Conservation (phyloP, 2,113 vertebrate genomes). For the Dicaeum eximium region DNA sequence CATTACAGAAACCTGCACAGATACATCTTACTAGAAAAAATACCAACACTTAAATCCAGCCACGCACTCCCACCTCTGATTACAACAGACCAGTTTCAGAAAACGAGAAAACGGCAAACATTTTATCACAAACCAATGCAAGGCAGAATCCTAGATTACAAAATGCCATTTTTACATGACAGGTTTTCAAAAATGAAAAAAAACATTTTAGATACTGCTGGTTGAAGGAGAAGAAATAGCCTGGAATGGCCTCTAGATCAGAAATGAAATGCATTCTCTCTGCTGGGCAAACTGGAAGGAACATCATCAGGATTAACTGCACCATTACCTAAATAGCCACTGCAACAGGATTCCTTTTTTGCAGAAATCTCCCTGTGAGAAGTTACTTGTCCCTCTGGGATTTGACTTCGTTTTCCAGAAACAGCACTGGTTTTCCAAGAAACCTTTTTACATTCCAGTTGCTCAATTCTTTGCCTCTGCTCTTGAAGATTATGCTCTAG, state of each 20-base stretch:
- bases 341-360: constrained; percentile 29
- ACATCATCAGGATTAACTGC: background rate
- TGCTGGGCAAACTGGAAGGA: background rate
- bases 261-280: background rate
- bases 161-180: background rate
- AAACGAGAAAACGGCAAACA: background rate
- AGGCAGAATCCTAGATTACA: background rate
- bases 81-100: background rate
- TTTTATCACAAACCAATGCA: background rate
- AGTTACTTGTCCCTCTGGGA: background rate
- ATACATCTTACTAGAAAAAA: background rate
- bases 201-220: background rate
- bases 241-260: background rate
- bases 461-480: constrained; percentile 48
- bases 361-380: background rate
- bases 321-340: constrained; percentile 56
- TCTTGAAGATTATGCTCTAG: constrained; percentile 54
- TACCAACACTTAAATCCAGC: background rate
- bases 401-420: constrained; percentile 3
- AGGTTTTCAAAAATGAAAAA: background rate
- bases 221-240: background rate
- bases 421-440: background rate
- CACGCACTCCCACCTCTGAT: background rate
- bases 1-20: background rate
- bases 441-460: constrained; percentile 40